Evolutionary conservation across 2,888 invertebrate species (phyloP).

Genomic region (Latrodectus elegans): DNA sequence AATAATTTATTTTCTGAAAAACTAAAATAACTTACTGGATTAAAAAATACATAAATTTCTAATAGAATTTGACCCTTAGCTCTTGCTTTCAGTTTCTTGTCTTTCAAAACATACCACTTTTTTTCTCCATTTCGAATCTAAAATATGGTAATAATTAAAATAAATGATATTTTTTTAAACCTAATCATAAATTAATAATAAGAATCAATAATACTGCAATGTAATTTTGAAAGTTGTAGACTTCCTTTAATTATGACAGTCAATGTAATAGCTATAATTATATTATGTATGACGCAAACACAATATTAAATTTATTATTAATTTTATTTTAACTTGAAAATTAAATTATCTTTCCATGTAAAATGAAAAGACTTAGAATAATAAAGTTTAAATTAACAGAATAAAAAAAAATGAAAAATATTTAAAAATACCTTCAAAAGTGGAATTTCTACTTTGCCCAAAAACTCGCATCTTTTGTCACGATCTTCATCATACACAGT

Average conservation of each 20-base stretch:
- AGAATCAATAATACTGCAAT: too few relatives aligned
- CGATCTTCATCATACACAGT: slow-evolving; percentile 98
- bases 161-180: not conserved
- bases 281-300: too few relatives aligned
- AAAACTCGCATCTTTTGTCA: slow-evolving; percentile 94
- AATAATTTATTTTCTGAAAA: too few relatives aligned
- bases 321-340: too few relatives aligned
- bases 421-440: slow-evolving; percentile 79
- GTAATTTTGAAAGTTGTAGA: too few relatives aligned
- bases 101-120: slow-evolving; percentile 96
- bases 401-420: not conserved
- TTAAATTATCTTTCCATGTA: too few relatives aligned
- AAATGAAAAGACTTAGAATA: too few relatives aligned
- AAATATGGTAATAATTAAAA: slow-evolving; percentile 9
- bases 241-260: too few relatives aligned
- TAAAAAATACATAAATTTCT: slow-evolving; percentile 94
- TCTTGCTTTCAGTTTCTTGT: slow-evolving; percentile 90
- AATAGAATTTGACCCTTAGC: slow-evolving; percentile 96
- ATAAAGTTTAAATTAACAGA: too few relatives aligned
- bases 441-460: slow-evolving; percentile 93
- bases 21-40: slow-evolving; percentile 81
- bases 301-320: too few relatives aligned
- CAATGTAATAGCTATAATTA: too few relatives aligned
- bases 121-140: slow-evolving; percentile 91
- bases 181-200: too few relatives aligned